phyloP scores from a whole-genome alignment of 2,113 vertebrate genomes.

The mouse (Mus musculus) region GRCm39 chr17:15726001-15726500 shows the following conservation, averaged over 20 bases:
- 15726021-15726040: background rate
- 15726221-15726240: background rate
- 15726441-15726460: background rate
- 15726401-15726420: background rate
- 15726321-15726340: background rate
- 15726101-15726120: background rate
- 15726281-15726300: background rate
- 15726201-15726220: background rate
- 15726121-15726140: background rate
- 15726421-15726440: background rate
- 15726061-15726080: no score
- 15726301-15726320: background rate
- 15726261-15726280: background rate
- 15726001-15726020: background rate
- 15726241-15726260: background rate
- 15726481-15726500: background rate
- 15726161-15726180: background rate
- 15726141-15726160: background rate
- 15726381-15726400: background rate
- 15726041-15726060: no score
- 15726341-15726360: background rate
- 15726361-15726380: background rate
- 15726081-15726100: background rate
- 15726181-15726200: background rate
- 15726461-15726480: background rate